A percentile compares a stretch with the other conserved stretches of the same genome.
These are phyloP conservation scores for Pelusios castaneus DNA, from an alignment of 2,113 vertebrate species.

Conservation along the genomic window DNA sequence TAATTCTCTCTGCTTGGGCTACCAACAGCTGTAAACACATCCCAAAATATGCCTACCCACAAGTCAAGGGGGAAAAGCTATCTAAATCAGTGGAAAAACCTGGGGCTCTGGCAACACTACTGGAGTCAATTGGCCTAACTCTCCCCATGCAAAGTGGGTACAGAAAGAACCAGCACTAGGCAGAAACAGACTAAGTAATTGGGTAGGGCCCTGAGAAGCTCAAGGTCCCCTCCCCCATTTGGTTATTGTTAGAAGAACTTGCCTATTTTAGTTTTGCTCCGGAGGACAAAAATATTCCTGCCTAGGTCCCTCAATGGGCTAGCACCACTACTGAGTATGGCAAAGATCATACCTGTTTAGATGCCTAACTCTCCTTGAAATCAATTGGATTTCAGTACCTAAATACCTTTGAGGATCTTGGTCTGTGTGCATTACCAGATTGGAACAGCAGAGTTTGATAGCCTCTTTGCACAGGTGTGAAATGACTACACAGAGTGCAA, in stretches of 20 bases:
- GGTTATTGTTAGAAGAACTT: background rate
- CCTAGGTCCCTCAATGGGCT: background rate
- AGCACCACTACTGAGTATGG: background rate
- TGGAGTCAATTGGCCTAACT: background rate
- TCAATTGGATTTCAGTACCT: background rate
- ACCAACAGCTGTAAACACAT: conserved; percentile 14
- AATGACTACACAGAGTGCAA: conserved; percentile 3
- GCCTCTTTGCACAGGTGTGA: conserved; percentile 51
- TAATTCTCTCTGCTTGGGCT: conserved; percentile 25
- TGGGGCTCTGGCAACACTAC: accelerated
- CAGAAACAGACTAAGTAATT: background rate
- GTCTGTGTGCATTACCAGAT: background rate
- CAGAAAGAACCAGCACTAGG: background rate
- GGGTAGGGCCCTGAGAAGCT: background rate
- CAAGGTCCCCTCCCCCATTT: background rate
- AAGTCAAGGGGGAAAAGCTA: background rate
- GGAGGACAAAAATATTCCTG: background rate
- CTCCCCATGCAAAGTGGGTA: background rate
- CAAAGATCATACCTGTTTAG: background rate
- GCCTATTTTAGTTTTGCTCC: background rate
- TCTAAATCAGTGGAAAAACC: background rate
- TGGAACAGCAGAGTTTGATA: conserved; percentile 50
- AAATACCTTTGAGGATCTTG: background rate
- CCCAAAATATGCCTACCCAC: background rate
- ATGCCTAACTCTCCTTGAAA: background rate